phyloP scores from a whole-genome alignment of 2,888 invertebrate genomes.

The Trichopria drosophilae region DNA sequence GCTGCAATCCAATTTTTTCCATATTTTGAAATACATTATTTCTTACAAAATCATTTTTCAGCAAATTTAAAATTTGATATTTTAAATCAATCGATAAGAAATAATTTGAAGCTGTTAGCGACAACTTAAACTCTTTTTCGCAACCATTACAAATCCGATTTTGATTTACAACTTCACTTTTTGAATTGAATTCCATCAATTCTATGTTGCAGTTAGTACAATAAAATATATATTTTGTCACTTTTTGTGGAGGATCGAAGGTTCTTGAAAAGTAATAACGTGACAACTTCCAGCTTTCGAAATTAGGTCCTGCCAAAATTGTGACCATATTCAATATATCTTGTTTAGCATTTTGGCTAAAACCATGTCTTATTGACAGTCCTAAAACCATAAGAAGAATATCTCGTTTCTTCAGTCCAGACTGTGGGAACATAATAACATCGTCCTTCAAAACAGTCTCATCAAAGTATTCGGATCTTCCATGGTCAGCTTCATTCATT shows the following conservation, averaged over 20 bases:
- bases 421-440: not conserved
- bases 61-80: constrained; percentile 7
- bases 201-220: not conserved
- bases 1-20: not conserved
- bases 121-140: not conserved
- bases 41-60: not conserved
- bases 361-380: not conserved
- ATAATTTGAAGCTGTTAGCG: not conserved
- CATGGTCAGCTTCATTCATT: too few relatives aligned
- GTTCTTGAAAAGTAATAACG: not conserved
- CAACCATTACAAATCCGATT: constrained; percentile 1
- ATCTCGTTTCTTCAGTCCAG: not conserved
- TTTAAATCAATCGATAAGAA: constrained; percentile 12
- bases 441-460: constrained; percentile 1
- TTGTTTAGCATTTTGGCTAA: not conserved
- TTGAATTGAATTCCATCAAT: not conserved
- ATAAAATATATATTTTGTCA: not conserved
- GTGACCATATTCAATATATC: not conserved
- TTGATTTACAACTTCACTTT: constrained; percentile 1
- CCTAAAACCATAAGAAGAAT: constrained; percentile 6
- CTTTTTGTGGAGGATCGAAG: not conserved
- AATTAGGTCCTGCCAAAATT: not conserved
- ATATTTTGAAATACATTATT: not conserved
- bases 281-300: not conserved
- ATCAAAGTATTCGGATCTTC: too few relatives aligned